Evolutionary conservation across 2,888 invertebrate species (phyloP).

Genomic region (Ypsolopha scabrella): DNA sequence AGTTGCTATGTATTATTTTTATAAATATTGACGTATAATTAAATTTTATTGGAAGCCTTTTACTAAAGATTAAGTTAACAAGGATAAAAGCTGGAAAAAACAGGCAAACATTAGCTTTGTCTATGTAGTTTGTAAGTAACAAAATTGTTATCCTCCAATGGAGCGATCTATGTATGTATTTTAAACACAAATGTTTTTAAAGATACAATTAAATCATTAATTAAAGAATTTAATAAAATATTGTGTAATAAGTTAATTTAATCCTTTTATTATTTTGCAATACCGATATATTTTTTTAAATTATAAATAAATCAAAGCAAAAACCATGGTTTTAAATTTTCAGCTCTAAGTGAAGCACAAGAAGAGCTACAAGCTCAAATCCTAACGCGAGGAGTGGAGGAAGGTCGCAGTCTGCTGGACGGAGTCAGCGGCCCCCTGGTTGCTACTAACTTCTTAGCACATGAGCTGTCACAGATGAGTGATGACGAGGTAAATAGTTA

Average conservation of each 20-base stretch:
- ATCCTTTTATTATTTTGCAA: no score
- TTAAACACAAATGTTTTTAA: neutral
- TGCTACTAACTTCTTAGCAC: constrained; percentile 83
- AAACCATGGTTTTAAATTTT: constrained; percentile 8
- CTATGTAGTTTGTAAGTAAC: neutral
- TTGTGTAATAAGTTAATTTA: no score
- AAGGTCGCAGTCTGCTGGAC: constrained; percentile 83
- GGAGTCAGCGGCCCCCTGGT: constrained; percentile 59
- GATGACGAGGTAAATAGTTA: constrained; percentile 84
- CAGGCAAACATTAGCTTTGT: no score
- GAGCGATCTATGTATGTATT: constrained; percentile 28
- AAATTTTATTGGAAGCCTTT: no score
- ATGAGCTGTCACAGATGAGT: constrained; percentile 93
- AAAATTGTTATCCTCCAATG: constrained; percentile 40
- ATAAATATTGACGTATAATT: neutral
- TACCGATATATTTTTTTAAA: no score
- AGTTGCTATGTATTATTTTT: neutral
- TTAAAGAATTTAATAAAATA: no score
- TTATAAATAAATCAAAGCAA: no score
- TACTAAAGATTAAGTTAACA: no score
- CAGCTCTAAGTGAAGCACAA: constrained; percentile 85
- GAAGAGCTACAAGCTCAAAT: constrained; percentile 94
- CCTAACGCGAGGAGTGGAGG: constrained; percentile 84
- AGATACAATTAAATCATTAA: no score
- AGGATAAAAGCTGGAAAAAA: no score